Conservation (phyloP, 1,140 invertebrate species). For the Halotydeus destructor region DNA sequence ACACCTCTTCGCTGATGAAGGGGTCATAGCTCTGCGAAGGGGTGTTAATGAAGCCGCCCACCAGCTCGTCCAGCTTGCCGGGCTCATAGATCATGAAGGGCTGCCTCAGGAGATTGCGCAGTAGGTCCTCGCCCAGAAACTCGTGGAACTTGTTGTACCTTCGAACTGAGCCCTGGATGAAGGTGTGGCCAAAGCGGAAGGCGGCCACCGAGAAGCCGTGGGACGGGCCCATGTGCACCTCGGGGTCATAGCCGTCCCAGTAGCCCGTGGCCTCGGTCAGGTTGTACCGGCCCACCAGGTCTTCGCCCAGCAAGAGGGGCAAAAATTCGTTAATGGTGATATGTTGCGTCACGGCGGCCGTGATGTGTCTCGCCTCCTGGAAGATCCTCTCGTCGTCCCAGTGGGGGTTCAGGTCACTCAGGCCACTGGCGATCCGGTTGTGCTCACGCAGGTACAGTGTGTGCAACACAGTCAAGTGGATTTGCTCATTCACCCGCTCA, state of each 20-base stretch:
- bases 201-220: conserved; percentile 29
- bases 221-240: conserved; percentile 24
- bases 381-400: conserved; percentile 33
- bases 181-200: conserved; percentile 29
- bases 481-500: conserved; percentile 30
- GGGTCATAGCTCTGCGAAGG: conserved; percentile 86
- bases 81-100: conserved; percentile 73
- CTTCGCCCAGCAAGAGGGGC: conserved; percentile 25
- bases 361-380: conserved; percentile 28
- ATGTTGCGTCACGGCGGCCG: conserved; percentile 29
- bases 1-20: conserved; percentile 57
- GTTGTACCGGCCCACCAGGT: conserved; percentile 16
- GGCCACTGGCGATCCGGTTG: conserved; percentile 43
- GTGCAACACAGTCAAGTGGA: conserved; percentile 26
- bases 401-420: conserved; percentile 37
- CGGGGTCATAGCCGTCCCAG: conserved; percentile 25
- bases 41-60: conserved; percentile 78
- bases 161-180: conserved; percentile 22
- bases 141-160: conserved; percentile 16
- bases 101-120: conserved; percentile 63
- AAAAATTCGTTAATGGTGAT: conserved; percentile 30
- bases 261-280: conserved; percentile 15
- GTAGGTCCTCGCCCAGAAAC: conserved; percentile 41
- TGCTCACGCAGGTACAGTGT: conserved; percentile 31
- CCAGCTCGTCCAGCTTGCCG: conserved; percentile 72